Evolutionary conservation across 2,113 vertebrate species (phyloP).

Genomic region (human): GRCh38 chr3:169395501-169396000

Average conservation of each 20-base stretch:
- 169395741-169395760: neutral
- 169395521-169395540: neutral
- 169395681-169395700: neutral
- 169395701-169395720: neutral
- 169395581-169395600: neutral
- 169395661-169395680: neutral
- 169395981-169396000: neutral
- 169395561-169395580: neutral
- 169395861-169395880: neutral
- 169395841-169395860: neutral
- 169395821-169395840: neutral
- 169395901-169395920: neutral
- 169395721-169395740: neutral
- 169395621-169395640: neutral
- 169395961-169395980: neutral
- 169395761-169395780: neutral
- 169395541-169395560: neutral
- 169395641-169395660: conserved; percentile 22
- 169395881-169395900: neutral
- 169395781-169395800: neutral
- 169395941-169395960: neutral
- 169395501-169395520: neutral
- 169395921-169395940: neutral
- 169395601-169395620: conserved; percentile 24
- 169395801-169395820: neutral